These are phyloP conservation scores for Dryadula phaetusa DNA, from an alignment of 2,888 invertebrate species.

Conservation along the genomic window DNA sequence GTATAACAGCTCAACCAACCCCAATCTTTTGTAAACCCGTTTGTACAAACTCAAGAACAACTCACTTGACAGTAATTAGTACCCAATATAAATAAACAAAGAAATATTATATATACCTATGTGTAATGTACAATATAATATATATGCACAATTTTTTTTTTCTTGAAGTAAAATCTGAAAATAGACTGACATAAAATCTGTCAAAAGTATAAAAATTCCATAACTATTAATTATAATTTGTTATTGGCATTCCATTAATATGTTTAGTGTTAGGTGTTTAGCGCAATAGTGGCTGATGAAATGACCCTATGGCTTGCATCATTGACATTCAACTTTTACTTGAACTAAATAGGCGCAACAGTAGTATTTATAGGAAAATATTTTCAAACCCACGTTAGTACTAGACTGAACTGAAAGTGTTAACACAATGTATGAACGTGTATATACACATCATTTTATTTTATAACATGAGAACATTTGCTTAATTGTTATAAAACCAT, in stretches of 20 bases:
- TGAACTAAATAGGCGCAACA: slow-evolving; percentile 33
- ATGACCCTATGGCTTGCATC: slow-evolving; percentile 40
- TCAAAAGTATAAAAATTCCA: slow-evolving; percentile 1
- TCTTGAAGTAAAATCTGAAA: neutral
- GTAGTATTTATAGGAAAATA: slow-evolving; percentile 35
- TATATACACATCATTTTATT: neutral
- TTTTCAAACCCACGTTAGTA: slow-evolving; percentile 15
- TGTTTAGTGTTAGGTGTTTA: neutral
- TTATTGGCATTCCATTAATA: slow-evolving; percentile 12
- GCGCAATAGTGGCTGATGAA: slow-evolving; percentile 32
- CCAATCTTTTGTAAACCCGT: too few relatives aligned
- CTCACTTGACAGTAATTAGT: too few relatives aligned
- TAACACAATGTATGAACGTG: too few relatives aligned
- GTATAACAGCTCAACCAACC: too few relatives aligned
- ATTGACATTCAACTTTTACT: slow-evolving; percentile 44
- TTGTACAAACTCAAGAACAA: too few relatives aligned
- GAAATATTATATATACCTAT: too few relatives aligned
- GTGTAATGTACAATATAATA: too few relatives aligned
- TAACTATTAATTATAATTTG: neutral
- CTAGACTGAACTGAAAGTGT: too few relatives aligned
- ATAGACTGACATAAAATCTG: neutral
- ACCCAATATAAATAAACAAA: too few relatives aligned
- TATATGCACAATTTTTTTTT: too few relatives aligned
- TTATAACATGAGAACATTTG: too few relatives aligned
- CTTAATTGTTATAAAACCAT: too few relatives aligned